phyloP scores from a whole-genome alignment of 2,888 invertebrate species.

The Chelonus formosanus region DNA sequence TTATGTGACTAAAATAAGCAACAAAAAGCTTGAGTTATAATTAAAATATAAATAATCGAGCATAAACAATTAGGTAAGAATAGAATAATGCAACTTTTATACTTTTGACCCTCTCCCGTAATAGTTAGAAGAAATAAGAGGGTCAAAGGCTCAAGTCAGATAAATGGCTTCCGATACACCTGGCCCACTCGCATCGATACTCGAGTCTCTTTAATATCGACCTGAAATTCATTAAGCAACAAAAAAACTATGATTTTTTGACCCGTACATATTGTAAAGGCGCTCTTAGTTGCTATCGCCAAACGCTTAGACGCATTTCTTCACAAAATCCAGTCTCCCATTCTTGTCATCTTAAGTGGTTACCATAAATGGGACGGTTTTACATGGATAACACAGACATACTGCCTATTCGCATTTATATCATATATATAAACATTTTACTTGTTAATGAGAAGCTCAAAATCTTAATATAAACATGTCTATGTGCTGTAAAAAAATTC shows the following conservation, averaged over 20 bases:
- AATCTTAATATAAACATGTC: background rate
- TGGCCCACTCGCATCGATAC: slow-evolving; percentile 63
- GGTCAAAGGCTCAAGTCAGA: slow-evolving; percentile 63
- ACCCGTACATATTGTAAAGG: slow-evolving; percentile 46
- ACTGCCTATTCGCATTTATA: background rate
- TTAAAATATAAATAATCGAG: background rate
- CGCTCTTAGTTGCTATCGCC: slow-evolving; percentile 56
- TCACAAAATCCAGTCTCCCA: slow-evolving; percentile 37
- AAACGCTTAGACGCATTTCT: slow-evolving; percentile 18
- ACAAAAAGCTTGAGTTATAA: slow-evolving; percentile 1
- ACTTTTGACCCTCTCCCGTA: slow-evolving; percentile 45
- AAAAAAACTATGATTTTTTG: slow-evolving; percentile 58
- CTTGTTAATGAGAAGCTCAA: background rate
- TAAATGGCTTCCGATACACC: slow-evolving; percentile 63
- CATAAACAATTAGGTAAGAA: slow-evolving; percentile 5
- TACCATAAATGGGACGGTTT: slow-evolving; percentile 11
- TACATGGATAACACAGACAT: slow-evolving; percentile 2
- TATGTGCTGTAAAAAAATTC: slow-evolving; percentile 7
- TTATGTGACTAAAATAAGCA: background rate
- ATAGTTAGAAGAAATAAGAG: slow-evolving; percentile 58
- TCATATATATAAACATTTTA: slow-evolving; percentile 22
- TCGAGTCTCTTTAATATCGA: slow-evolving; percentile 65
- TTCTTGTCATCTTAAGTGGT: background rate
- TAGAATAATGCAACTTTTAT: slow-evolving; percentile 32
- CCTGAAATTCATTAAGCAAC: slow-evolving; percentile 67